phyloP scores from a whole-genome alignment of 64 coral and sea anemone genomes.

The Actinia equina region DNA sequence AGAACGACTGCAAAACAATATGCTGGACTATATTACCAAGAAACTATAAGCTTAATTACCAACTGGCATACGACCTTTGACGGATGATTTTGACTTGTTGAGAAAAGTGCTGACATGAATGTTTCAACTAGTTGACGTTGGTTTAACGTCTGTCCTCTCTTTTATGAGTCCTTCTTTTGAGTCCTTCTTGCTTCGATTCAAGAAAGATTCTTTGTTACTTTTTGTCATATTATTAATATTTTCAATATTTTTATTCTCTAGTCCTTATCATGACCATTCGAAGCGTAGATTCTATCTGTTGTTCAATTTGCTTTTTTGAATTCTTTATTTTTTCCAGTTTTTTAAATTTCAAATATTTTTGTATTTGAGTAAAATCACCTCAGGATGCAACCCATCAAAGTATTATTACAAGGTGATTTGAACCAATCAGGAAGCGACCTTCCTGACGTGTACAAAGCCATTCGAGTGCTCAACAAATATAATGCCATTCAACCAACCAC shows the following conservation, averaged over 20 bases:
- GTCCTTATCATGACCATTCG: no score
- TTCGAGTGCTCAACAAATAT: background rate
- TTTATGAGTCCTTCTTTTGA: background rate
- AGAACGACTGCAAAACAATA: background rate
- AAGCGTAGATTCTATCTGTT: no score
- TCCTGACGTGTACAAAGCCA: background rate
- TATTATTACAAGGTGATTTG: background rate
- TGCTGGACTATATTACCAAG: background rate
- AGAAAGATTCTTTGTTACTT: no score
- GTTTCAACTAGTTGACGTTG: background rate
- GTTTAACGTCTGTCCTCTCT: background rate
- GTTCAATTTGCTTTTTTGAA: background rate
- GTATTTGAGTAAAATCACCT: background rate
- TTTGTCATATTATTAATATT: no score
- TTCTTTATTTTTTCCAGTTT: background rate
- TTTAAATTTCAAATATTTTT: background rate
- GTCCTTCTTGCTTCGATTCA: no score
- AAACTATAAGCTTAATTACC: background rate
- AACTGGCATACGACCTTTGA: background rate
- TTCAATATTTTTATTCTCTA: no score
- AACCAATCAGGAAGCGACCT: background rate
- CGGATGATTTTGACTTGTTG: background rate
- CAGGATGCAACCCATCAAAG: background rate
- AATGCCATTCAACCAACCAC: background rate
- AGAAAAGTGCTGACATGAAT: background rate